Evolutionary conservation across 1,140 invertebrate genomes (phyloP).

Genomic region (Euwallacea fornicatus): DNA sequence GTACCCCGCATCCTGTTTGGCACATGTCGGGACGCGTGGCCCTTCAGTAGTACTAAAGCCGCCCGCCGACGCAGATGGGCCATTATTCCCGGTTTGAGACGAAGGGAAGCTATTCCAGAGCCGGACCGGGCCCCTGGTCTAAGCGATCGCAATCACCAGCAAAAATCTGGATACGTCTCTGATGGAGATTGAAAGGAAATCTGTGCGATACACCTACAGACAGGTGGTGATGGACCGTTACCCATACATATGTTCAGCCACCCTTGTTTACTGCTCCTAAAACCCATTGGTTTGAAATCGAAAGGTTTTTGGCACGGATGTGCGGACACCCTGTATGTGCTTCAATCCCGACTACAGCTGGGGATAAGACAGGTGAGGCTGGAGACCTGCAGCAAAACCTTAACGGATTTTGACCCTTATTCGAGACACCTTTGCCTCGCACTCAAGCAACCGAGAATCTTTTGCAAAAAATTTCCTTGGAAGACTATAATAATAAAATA

Average conservation of each 20-base stretch:
- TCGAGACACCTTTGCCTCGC: background rate
- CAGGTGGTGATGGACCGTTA: conserved; percentile 23
- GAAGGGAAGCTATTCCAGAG: background rate
- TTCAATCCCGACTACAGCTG: background rate
- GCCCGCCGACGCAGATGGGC: background rate
- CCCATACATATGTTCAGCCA: conserved; percentile 11
- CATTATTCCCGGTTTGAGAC: background rate
- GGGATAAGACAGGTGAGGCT: background rate
- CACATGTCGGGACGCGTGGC: conserved; percentile 1
- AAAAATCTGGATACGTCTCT: background rate
- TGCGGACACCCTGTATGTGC: background rate
- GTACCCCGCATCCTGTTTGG: conserved; percentile 7
- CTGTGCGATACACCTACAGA: conserved; percentile 11
- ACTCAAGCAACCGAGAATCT: too few relatives aligned
- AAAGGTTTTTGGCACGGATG: background rate
- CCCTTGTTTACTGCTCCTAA: conserved; percentile 14
- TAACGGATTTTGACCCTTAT: conserved; percentile 2
- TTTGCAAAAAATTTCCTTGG: too few relatives aligned
- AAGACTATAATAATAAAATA: too few relatives aligned
- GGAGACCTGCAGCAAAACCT: background rate
- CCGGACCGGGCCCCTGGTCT: background rate
- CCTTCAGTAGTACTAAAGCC: background rate
- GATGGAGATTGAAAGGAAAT: conserved; percentile 8
- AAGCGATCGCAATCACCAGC: background rate
- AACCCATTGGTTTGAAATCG: background rate